A percentile compares a stretch with the other conserved stretches of the same genome.
phyloP scores from a whole-genome alignment of 2,888 invertebrate genomes.

The Resseliella maxima region DNA sequence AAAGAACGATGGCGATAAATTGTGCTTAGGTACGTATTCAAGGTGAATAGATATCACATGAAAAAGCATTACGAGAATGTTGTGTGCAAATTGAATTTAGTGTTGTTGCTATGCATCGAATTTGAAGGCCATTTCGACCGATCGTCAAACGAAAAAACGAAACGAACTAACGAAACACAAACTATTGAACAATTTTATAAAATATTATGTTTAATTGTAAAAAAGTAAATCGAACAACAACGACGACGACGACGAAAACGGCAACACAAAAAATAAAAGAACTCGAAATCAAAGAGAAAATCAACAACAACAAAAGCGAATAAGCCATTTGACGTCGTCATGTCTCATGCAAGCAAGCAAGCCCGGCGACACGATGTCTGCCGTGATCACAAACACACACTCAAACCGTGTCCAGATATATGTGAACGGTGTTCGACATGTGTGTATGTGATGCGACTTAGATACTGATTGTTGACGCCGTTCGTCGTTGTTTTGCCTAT shows the following conservation, averaged over 20 bases:
- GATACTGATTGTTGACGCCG: conserved; percentile 9
- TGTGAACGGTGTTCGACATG: neutral
- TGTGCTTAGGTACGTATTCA: neutral
- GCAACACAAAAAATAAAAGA: neutral
- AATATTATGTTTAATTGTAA: conserved; percentile 26
- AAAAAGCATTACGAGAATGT: neutral
- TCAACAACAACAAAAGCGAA: neutral
- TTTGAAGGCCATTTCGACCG: neutral
- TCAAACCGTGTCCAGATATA: neutral
- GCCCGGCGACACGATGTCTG: conserved; percentile 96
- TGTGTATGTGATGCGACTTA: neutral
- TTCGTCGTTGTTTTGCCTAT: conserved; percentile 2
- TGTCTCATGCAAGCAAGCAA: conserved; percentile 78
- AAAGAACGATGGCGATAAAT: neutral
- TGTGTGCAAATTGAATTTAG: conserved; percentile 22
- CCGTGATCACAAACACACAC: conserved; percentile 71
- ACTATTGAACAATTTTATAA: neutral
- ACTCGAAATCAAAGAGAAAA: neutral
- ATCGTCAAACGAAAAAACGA: neutral
- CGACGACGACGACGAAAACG: no score
- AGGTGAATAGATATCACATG: neutral
- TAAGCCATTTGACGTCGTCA: conserved; percentile 73
- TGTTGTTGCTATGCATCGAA: conserved; percentile 4
- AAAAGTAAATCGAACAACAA: neutral
- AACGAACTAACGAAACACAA: neutral